Conservation (phyloP, 1,140 invertebrate species). For the Luehdorfia chinensis region DNA sequence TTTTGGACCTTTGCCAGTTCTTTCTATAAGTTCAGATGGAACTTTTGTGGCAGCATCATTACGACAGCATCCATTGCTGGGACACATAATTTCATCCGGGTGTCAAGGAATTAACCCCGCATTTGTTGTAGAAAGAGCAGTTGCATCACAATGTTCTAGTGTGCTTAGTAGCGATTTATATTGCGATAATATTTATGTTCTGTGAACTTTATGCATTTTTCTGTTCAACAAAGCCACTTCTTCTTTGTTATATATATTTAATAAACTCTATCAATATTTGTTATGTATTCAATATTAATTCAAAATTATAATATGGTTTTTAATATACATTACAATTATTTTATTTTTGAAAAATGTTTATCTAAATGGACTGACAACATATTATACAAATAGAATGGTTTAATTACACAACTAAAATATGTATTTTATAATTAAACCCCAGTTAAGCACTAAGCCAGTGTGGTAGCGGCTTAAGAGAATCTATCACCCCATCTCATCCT, state of each 20-base stretch:
- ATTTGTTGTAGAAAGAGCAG: constrained; percentile 47
- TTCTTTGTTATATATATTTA: constrained; percentile 17
- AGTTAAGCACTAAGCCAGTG: too few species aligned
- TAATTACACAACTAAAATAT: too few species aligned
- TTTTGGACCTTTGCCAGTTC: constrained; percentile 4
- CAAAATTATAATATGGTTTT: neutral
- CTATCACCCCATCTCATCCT: too few species aligned
- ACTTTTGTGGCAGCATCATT: constrained; percentile 46
- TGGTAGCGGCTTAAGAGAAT: too few species aligned
- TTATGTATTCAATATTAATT: neutral
- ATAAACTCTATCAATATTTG: constrained; percentile 11
- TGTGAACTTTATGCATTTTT: constrained; percentile 32
- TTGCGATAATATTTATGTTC: constrained; percentile 54
- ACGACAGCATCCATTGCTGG: constrained; percentile 48
- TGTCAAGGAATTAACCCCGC: constrained; percentile 41
- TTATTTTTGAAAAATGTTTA: too few species aligned
- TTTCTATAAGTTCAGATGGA: constrained; percentile 44
- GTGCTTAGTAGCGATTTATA: constrained; percentile 46
- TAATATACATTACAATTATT: neutral
- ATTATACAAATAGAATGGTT: too few species aligned
- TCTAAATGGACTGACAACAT: too few species aligned
- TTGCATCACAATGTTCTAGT: constrained; percentile 45
- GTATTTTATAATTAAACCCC: too few species aligned
- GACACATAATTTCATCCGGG: constrained; percentile 32
- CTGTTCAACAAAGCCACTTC: constrained; percentile 17